Evolutionary conservation across 2,113 vertebrate genomes (phyloP), one percentile per base, ranked within the genome.

Genomic region (Heptranchias perlo): DNA sequence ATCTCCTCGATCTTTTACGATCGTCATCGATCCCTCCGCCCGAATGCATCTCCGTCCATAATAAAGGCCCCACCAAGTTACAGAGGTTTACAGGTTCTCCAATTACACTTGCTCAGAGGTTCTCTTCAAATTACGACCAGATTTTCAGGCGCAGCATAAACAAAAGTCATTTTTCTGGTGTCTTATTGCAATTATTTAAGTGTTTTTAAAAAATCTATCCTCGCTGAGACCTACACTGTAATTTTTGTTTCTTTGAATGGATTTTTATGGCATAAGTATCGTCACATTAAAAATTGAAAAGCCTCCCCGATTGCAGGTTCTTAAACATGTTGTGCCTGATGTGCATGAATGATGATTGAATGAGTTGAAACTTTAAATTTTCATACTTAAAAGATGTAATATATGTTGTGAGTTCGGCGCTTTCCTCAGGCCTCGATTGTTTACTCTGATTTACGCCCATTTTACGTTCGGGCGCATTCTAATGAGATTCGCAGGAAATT

Each of bases 191-290:
- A 25, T 93, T 93, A 64, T 93, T 93, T 93, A n/a, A 93, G 58
- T 58, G 1, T 62, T 61, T 14, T 5, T 21, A 92, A 61, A 93
- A 89, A 89, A 89, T 35, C 58, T 62, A 44, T 93, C 89, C 89
- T 25, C 58, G 23, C 35, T 21, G 58, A 39, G 89, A 6, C 16
- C 35, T 93, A 16, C 35, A 61, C 58, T 93, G 89, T 64, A 93
- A 64, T 93, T 92, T 93, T 58, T 39, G 58, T 93, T 93, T 7
- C 58, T 25, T 93, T 93, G 89, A 39, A 93, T 93, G n/a, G 89
- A 93, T 64, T 93, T 93, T 93, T 93, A 39, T 62, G 58, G n/a
- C 89, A 44, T 21, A 62, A 39, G 58, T 39, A 64, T 93, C 62
- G n/a, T 93, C 89, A 64, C 5, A 16, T 62, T 62, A 93, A 93